phyloP scores from a whole-genome alignment of 2,113 vertebrate species.

The Coryphaenoides rupestris region DNA sequence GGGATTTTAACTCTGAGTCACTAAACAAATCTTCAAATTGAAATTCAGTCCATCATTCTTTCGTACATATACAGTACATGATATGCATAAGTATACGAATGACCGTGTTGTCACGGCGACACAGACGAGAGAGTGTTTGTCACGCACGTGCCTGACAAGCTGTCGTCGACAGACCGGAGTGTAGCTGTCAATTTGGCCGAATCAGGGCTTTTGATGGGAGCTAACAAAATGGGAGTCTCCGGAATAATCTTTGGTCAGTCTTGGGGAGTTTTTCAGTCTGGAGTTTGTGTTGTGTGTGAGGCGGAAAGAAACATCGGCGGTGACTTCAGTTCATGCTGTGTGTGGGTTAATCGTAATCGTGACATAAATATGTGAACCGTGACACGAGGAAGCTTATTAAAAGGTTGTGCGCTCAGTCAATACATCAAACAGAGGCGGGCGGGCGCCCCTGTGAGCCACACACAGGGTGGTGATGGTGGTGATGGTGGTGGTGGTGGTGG shows the following conservation, averaged over 20 bases:
- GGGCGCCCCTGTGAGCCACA: neutral
- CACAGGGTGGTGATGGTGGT: too few relatives aligned
- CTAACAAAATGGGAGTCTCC: neutral
- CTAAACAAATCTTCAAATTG: conserved; percentile 18
- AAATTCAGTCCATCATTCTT: conserved; percentile 26
- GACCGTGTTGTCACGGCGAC: conserved; percentile 18
- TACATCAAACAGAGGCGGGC: conserved; percentile 23
- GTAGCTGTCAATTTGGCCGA: too few relatives aligned
- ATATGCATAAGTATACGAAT: conserved; percentile 41
- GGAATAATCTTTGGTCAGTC: conserved; percentile 46
- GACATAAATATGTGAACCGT: conserved; percentile 25
- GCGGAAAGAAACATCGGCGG: conserved; percentile 19
- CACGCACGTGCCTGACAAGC: neutral
- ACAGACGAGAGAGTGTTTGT: neutral
- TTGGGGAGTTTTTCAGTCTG: conserved; percentile 16
- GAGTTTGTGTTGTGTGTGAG: too few relatives aligned
- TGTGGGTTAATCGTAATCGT: conserved; percentile 12
- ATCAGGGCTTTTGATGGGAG: conserved; percentile 8
- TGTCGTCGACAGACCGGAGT: neutral
- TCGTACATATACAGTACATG: conserved; percentile 37
- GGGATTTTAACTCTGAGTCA: neutral
- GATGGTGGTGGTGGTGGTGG: too few relatives aligned
- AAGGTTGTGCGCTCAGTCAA: conserved; percentile 8
- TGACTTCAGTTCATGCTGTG: conserved; percentile 26
- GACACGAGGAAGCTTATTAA: conserved; percentile 17